A percentile compares a stretch with the other conserved stretches of the same genome.
phyloP scores from a whole-genome alignment of 1,140 invertebrate genomes.

The Penaeus japonicus region DNA sequence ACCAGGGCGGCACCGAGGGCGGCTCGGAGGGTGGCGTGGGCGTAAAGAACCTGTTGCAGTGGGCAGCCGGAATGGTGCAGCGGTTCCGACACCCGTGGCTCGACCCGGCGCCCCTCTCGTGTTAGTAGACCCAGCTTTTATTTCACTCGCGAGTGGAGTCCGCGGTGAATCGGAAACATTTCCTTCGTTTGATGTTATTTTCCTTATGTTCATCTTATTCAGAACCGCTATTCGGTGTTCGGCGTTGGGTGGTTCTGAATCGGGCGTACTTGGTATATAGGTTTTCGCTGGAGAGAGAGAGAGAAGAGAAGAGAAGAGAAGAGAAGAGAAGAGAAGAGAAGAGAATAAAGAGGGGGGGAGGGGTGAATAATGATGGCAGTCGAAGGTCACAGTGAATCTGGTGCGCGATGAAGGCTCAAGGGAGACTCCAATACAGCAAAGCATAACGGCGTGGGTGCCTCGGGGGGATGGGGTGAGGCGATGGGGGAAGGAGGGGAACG shows the following conservation, averaged over 20 bases:
- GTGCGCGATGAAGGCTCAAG: too few relatives aligned
- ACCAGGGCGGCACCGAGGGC: neutral
- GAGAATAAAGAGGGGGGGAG: neutral
- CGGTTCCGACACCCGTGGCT: conserved; percentile 39
- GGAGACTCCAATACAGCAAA: too few relatives aligned
- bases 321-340: neutral
- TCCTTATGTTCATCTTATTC: neutral
- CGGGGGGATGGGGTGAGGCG: too few relatives aligned
- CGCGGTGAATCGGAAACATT: neutral
- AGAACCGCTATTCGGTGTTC: neutral
- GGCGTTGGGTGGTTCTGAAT: neutral
- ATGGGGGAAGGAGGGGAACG: too few relatives aligned
- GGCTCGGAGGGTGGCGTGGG: conserved; percentile 22
- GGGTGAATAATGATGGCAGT: neutral
- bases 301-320: neutral
- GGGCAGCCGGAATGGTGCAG: conserved; percentile 40
- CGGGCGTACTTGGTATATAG: neutral
- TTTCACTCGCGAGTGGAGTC: neutral
- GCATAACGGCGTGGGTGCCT: too few relatives aligned
- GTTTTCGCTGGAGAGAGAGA: conserved; percentile 2
- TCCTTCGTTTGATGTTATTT: neutral
- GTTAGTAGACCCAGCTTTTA: conserved; percentile 10
- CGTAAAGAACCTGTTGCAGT: conserved; percentile 43
- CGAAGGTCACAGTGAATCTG: too few relatives aligned
- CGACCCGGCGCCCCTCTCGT: conserved; percentile 22